Evolutionary conservation across 2,888 invertebrate species (phyloP).

Genomic region (Caenorhabditis panamensis): DNA sequence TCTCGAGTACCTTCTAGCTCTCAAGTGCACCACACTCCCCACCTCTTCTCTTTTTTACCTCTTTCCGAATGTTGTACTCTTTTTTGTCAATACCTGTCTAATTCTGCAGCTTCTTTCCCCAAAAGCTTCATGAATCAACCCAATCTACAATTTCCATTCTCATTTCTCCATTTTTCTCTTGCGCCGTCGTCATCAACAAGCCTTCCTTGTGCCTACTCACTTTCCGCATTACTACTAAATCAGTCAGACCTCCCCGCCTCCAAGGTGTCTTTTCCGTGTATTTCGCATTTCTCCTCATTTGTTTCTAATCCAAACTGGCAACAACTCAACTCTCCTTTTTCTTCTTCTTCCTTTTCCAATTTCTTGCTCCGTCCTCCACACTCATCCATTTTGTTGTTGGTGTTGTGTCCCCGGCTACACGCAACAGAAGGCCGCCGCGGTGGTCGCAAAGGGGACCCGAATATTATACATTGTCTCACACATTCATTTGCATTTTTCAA

Average conservation of each 20-base stretch:
- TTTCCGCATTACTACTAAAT: slow-evolving; percentile 19
- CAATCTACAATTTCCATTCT: background rate
- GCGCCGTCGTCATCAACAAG: slow-evolving; percentile 1
- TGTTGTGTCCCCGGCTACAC: slow-evolving; percentile 16
- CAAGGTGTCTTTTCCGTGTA: slow-evolving; percentile 16
- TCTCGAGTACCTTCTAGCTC: background rate
- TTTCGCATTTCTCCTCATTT: slow-evolving; percentile 24
- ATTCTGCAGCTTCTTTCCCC: background rate
- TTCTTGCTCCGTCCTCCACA: slow-evolving; percentile 1
- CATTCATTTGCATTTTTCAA: slow-evolving; percentile 44
- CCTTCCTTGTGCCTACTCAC: background rate
- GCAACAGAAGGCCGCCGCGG: slow-evolving; percentile 16
- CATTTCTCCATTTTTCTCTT: background rate
- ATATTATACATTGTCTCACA: slow-evolving; percentile 48
- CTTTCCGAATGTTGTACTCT: background rate
- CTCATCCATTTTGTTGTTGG: slow-evolving; percentile 49
- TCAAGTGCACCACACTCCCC: background rate
- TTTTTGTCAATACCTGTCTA: slow-evolving; percentile 3
- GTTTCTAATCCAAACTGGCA: slow-evolving; percentile 20
- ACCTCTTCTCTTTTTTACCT: slow-evolving; percentile 9
- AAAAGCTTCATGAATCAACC: background rate
- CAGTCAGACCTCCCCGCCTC: background rate
- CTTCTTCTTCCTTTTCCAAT: slow-evolving; percentile 2
- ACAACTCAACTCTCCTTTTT: slow-evolving; percentile 13
- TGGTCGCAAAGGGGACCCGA: slow-evolving; percentile 5